Percentiles rank a stretch among this genome's conserved stretches.
phyloP scores from a whole-genome alignment of 92 coral and sea anemone genomes.

The Parazoanthus swiftii region DNA sequence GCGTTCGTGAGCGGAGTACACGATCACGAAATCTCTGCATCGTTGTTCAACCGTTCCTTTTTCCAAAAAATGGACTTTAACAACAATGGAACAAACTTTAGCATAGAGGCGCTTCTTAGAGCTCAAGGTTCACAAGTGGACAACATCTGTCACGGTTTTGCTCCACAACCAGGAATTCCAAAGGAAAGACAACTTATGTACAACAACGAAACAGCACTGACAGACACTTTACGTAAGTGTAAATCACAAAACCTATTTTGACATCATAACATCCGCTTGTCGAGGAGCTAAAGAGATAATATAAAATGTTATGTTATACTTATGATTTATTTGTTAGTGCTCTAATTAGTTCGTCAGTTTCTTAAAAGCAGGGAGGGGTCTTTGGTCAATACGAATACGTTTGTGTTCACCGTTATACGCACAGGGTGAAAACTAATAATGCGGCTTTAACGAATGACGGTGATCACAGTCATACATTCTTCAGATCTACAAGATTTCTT shows the following conservation, averaged over 20 bases:
- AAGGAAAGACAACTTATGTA: constrained; percentile 25
- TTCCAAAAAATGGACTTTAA: constrained; percentile 31
- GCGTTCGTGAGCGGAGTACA: not conserved
- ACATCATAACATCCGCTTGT: not conserved
- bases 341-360: not conserved
- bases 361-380: not conserved
- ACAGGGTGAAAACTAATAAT: not conserved
- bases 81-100: constrained; percentile 28
- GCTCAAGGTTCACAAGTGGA: constrained; percentile 28
- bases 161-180: constrained; percentile 30
- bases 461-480: not conserved
- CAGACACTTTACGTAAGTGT: constrained; percentile 40
- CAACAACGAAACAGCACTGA: not conserved
- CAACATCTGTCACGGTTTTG: constrained; percentile 9
- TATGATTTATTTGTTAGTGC: not conserved
- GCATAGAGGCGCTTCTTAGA: constrained; percentile 41
- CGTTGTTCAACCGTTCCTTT: no score
- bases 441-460: not conserved
- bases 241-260: not conserved
- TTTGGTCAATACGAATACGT: not conserved
- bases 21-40: not conserved
- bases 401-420: not conserved
- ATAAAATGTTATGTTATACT: not conserved
- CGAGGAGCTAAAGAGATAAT: constrained; percentile 3
- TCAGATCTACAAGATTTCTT: not conserved